Base-by-base conservation (phyloP, 1,140 invertebrate species). In the Diachasma alloeum region DNA sequence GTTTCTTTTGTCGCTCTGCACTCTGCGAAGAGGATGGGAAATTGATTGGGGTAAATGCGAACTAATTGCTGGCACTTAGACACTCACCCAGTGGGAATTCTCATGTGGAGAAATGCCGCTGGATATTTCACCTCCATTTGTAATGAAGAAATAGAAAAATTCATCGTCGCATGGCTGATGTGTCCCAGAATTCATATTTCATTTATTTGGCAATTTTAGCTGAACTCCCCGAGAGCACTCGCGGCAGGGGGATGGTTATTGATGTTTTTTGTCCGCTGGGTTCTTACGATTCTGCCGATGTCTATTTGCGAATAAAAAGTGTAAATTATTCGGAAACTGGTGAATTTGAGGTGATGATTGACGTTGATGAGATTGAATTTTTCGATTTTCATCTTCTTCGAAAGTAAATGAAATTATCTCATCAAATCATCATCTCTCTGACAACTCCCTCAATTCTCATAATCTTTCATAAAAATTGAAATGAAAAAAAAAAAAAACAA, bases 1-100 rank as follows among this genome's bases (percentile, higher is more conserved):
- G 17, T 53, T 53, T 53, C 15, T 53, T 53, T 53, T 53, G 6
- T 17, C 17, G 4, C 22, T 17, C 13, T 63, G 4, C 59, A 31
- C 0, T 26, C 22, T n/a, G 19, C 15, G 59, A 10, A 9, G 19
- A 63, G 24, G 24, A 17, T 63, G 59, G 24, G 19, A 31, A 63
- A 63, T 63, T 63, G 59, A 63, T 63, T 63, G 59, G 59, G 19
- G 59, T 31, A 63, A 63, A 63, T 26, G 59, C 13, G 59, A 26
- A 63, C 59, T 63, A 63, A 63, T 63, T 63, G 59, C 59, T 26
- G 24, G 59, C 59, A 63, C 59, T 63, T 63, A 63, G 24, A 26
- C 22, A 26, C 24, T 22, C 19, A 31, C 59, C 19, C 59, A 63
- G 59, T 63, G 59, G 59, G 59, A 63, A 63, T 63, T 63, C 59